These are phyloP conservation scores for Apotomis betuletana DNA, from an alignment of 2,888 invertebrate genomes.

Conservation along the genomic window DNA sequence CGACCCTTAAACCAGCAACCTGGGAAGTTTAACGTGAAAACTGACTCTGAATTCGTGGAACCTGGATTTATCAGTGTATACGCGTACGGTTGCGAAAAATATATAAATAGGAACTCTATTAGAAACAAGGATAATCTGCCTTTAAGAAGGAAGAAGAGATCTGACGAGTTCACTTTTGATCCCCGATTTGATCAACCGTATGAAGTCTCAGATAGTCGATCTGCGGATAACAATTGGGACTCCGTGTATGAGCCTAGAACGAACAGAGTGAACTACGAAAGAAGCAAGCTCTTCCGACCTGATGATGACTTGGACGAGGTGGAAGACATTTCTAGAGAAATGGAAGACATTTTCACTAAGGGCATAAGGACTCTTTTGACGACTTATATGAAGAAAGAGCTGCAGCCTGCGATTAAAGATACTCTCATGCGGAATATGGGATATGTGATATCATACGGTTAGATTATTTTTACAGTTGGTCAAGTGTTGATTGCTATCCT, in stretches of 20 bases:
- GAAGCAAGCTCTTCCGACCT: conserved; percentile 77
- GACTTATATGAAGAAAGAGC: conserved; percentile 91
- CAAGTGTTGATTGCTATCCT: not conserved
- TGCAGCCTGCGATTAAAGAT: conserved; percentile 93
- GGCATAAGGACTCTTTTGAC: conserved; percentile 92
- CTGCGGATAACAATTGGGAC: conserved; percentile 67
- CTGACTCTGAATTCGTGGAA: conserved; percentile 92
- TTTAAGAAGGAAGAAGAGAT: conserved; percentile 63
- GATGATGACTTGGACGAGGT: conserved; percentile 84
- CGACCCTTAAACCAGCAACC: conserved; percentile 87
- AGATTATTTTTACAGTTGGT: conserved; percentile 47
- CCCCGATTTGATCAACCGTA: conserved; percentile 58
- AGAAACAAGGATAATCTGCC: conserved; percentile 72
- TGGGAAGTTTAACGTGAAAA: conserved; percentile 88
- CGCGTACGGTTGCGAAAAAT: conserved; percentile 90
- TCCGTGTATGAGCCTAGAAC: conserved; percentile 67
- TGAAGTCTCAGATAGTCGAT: conserved; percentile 59
- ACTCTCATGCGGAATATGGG: conserved; percentile 94
- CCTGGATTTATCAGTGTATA: conserved; percentile 93
- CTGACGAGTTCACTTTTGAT: conserved; percentile 75
- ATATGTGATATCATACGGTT: conserved; percentile 93
- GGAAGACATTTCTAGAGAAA: conserved; percentile 89
- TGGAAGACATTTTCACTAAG: conserved; percentile 93
- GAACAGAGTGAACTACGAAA: conserved; percentile 70
- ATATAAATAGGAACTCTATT: conserved; percentile 73